Evolutionary conservation across 2,888 invertebrate species (phyloP).

Genomic region (Sesamia inferens): DNA sequence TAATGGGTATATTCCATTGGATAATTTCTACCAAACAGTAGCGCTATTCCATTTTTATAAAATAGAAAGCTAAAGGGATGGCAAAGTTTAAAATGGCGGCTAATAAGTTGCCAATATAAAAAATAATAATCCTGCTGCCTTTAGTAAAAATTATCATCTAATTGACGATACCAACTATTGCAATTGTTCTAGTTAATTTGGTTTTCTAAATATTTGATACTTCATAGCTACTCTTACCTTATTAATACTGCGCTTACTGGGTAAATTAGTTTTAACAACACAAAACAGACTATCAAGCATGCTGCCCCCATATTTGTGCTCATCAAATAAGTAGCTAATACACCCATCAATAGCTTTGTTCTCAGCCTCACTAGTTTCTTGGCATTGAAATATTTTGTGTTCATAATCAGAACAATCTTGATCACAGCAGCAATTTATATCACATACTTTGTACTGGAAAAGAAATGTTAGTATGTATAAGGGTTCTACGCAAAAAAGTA

Average conservation of each 20-base stretch:
- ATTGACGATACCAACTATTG: not conserved
- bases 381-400: conserved; percentile 91
- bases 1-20: not conserved
- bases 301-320: conserved; percentile 57
- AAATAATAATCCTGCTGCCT: not conserved
- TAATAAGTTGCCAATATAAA: not conserved
- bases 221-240: conserved; percentile 63
- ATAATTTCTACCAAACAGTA: not conserved
- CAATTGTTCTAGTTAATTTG: not conserved
- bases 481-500: not conserved
- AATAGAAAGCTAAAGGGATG: not conserved
- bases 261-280: conserved; percentile 82
- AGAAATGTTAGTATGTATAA: conserved; percentile 18
- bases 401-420: conserved; percentile 92
- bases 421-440: conserved; percentile 96
- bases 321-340: conserved; percentile 63
- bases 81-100: not conserved
- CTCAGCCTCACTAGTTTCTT: conserved; percentile 59
- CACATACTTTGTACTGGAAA: conserved; percentile 91
- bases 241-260: conserved; percentile 71
- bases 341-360: conserved; percentile 56
- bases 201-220: not conserved
- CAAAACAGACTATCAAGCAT: conserved; percentile 79
- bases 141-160: not conserved
- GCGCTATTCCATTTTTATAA: not conserved